Conservation (phyloP, 2,797 vertebrate species). For the Pipistrellus pipistrellus region DNA sequence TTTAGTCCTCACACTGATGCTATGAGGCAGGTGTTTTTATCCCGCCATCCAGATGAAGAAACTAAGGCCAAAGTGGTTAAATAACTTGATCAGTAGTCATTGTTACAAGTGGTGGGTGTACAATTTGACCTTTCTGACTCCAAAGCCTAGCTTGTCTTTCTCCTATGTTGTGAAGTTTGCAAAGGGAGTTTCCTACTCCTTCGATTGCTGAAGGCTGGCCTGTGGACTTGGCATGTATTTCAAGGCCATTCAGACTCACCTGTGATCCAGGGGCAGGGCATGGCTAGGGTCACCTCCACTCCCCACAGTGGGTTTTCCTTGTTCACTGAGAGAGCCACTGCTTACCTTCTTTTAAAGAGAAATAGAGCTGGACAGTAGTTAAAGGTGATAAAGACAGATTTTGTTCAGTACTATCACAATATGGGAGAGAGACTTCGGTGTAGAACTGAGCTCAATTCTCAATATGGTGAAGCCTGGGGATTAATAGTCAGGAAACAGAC, state of each 20-base stretch:
- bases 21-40: not conserved
- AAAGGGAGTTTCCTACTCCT: not conserved
- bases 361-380: not conserved
- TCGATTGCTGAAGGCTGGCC: not conserved
- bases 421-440: not conserved
- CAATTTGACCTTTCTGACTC: not conserved
- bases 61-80: not conserved
- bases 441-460: not conserved
- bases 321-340: not conserved
- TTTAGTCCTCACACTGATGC: not conserved
- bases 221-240: not conserved
- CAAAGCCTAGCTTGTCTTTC: not conserved
- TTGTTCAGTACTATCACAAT: not conserved
- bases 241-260: not conserved
- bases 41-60: not conserved
- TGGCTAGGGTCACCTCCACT: not conserved
- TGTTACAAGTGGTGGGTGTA: not conserved
- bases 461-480: not conserved
- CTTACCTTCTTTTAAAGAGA: not conserved
- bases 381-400: not conserved
- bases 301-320: not conserved
- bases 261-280: not conserved
- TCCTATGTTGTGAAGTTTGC: not conserved
- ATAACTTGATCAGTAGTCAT: no score
- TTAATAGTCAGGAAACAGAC: not conserved